Percentiles rank a stretch among this genome's conserved stretches.
These are phyloP conservation scores for Porites lobata DNA, from an alignment of 92 coral and sea anemone genomes.

Conservation along the genomic window DNA sequence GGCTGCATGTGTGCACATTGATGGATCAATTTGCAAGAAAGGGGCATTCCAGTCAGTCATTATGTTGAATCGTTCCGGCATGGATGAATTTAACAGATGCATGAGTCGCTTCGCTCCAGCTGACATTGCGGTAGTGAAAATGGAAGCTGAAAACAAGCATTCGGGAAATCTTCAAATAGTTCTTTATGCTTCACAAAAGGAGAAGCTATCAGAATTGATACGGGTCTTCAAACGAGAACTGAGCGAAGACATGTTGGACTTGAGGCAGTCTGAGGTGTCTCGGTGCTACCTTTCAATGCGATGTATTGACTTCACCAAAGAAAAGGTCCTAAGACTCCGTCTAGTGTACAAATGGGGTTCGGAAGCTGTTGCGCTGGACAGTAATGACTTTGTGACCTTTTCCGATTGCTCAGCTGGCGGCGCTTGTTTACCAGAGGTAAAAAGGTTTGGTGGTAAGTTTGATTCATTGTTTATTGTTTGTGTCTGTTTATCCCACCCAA, in stretches of 20 bases:
- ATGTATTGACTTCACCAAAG: background rate
- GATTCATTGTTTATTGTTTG: too few species aligned
- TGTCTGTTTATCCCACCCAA: too few species aligned
- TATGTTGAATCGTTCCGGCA: background rate
- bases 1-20: background rate
- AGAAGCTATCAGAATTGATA: background rate
- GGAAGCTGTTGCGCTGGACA: background rate
- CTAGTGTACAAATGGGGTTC: background rate
- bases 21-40: background rate
- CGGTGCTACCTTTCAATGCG: background rate
- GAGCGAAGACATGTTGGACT: background rate
- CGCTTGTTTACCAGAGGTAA: background rate
- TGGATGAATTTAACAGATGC: background rate
- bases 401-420: background rate
- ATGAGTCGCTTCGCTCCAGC: background rate
- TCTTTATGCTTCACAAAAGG: background rate
- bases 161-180: background rate
- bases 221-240: background rate
- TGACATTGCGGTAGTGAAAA: background rate
- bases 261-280: background rate
- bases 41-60: constrained; percentile 11
- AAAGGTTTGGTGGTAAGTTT: too few species aligned
- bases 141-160: background rate
- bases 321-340: background rate
- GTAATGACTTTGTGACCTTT: constrained; percentile 12